Evolutionary conservation across 2,888 invertebrate species (phyloP).

Genomic region (Rhorus exstirpatorius): DNA sequence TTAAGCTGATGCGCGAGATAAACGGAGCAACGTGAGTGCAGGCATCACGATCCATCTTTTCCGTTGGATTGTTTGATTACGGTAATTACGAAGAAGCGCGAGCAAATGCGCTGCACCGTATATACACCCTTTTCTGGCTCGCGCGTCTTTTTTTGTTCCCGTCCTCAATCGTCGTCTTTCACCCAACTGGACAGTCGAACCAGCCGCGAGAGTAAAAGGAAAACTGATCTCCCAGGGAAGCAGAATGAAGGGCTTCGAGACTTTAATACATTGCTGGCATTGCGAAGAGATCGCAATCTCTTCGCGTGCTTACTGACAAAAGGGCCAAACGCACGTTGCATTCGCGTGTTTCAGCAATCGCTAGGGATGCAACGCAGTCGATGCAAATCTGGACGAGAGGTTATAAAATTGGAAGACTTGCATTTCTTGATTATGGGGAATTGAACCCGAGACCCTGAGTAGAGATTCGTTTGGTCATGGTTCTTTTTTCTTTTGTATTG

Average conservation of each 20-base stretch:
- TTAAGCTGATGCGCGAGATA: conserved; percentile 50
- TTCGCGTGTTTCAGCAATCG: too few relatives aligned
- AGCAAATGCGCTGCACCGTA: conserved; percentile 62
- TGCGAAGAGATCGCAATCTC: background rate
- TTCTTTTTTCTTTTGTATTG: too few relatives aligned
- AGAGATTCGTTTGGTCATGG: too few relatives aligned
- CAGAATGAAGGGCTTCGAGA: conserved; percentile 4
- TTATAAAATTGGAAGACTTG: too few relatives aligned
- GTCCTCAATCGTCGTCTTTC: conserved; percentile 17
- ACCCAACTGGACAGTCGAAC: conserved; percentile 42
- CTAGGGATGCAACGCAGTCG: too few relatives aligned
- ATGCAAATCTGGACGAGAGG: too few relatives aligned
- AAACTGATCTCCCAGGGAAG: conserved; percentile 4
- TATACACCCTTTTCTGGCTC: conserved; percentile 1
- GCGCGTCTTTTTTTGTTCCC: background rate
- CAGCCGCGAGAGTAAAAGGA: conserved; percentile 38
- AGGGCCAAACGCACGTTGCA: background rate
- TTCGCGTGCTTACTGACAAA: background rate
- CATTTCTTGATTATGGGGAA: too few relatives aligned
- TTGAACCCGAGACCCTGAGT: too few relatives aligned
- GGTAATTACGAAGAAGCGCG: conserved; percentile 80
- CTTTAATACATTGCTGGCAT: background rate
- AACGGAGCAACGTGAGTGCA: conserved; percentile 58
- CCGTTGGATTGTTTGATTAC: conserved; percentile 81
- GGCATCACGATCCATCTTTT: conserved; percentile 68